Evolutionary conservation across 1,140 invertebrate genomes (phyloP), one percentile per base, ranked within the genome.

Genomic region (Temnothorax nylanderi): DNA sequence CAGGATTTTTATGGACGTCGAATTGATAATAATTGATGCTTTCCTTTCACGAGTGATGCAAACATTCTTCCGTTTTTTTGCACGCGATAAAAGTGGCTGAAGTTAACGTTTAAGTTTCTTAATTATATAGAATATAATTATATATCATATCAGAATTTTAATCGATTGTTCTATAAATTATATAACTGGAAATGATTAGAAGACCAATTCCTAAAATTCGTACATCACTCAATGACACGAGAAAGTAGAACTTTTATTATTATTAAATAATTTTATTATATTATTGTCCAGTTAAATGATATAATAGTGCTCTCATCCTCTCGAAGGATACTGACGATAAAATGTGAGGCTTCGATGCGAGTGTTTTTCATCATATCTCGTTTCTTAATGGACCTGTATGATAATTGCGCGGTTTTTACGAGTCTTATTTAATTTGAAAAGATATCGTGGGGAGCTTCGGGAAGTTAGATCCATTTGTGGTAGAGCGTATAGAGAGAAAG

Each of bases 361-460:
- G 16, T 41, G 8, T 32, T 54, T 26, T 37, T 41, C 16, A 65
- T 65, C 1, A 3, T 5, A 6, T 67, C 13, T 4, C 3, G 6
- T 16, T 67, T 67, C 13, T 78, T 37, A 80, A 54, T 69, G 21
- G 2, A 26, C 7, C 8, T n/a, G 62, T 26, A 54, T 37, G 64
- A 71, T 69, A 81, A 81, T 71, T 32, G 47, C 21, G 34, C 13
- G 49, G 8, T 81, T 65, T 81, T 71, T 16, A 80, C 44, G 37
- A 81, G 11, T 44, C 34, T 54, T 21, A 18, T 69, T 80, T 69
- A 13, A 44, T 26, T 81, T 32, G 13, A 41, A 44, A 18, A 71
- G 49, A 81, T 26, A 78, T 78, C 60, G 4, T 11, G 21, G 56
- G 34, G 32, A 51, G 32, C n/a, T 26, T 51, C 47, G 64, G 62